These are phyloP conservation scores for Thinocorus orbignyianus DNA, from an alignment of 2,113 vertebrate genomes.

Conservation along the genomic window DNA sequence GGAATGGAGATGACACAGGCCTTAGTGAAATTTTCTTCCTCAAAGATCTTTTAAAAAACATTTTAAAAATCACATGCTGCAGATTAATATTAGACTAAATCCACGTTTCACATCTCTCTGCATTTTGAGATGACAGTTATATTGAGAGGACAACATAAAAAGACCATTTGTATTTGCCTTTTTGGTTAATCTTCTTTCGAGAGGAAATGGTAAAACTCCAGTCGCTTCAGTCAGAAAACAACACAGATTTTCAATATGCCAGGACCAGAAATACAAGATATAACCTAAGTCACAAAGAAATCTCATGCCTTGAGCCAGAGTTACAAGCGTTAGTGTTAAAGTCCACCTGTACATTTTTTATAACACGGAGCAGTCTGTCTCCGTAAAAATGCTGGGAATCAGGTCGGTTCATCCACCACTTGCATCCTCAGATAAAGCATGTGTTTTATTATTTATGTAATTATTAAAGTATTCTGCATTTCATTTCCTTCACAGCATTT, in stretches of 20 bases:
- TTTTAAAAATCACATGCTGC: background rate
- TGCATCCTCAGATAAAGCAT: background rate
- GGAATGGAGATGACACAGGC: background rate
- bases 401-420: background rate
- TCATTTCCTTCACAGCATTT: background rate
- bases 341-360: background rate
- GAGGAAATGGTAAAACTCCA: background rate
- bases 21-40: background rate
- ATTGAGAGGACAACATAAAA: no score
- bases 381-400: background rate
- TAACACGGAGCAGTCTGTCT: background rate
- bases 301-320: background rate
- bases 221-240: background rate
- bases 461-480: background rate
- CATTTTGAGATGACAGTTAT: no score
- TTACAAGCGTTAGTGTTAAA: background rate
- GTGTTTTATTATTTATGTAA: background rate
- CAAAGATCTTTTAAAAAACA: background rate
- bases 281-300: background rate
- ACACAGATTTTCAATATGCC: background rate
- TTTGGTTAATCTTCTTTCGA: background rate
- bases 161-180: background rate
- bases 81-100: background rate
- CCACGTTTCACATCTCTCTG: background rate
- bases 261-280: background rate